Conservation (phyloP, 2,888 invertebrate genomes). For the Agriopis leucophaearia region DNA sequence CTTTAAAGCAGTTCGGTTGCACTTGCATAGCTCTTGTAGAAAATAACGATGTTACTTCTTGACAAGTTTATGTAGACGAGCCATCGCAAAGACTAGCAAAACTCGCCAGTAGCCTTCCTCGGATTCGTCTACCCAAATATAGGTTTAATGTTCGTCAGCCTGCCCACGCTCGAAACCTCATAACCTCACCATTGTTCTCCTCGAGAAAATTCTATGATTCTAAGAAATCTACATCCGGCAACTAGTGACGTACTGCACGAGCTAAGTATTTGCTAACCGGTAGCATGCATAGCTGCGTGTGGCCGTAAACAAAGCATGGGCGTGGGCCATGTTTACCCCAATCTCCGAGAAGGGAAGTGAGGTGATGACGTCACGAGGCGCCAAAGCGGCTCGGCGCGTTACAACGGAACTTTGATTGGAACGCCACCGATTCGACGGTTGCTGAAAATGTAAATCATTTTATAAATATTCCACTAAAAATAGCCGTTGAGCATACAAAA, state of each 20-base stretch:
- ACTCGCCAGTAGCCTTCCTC: conserved; percentile 73
- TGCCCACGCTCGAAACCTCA: conserved; percentile 63
- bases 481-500: neutral
- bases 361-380: conserved; percentile 76
- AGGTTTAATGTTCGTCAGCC: conserved; percentile 73
- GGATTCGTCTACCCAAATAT: conserved; percentile 65
- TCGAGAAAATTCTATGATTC: conserved; percentile 11
- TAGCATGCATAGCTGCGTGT: conserved; percentile 38
- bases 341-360: conserved; percentile 52
- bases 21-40: neutral
- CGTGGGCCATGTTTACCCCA: conserved; percentile 61
- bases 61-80: conserved; percentile 68
- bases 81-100: conserved; percentile 77
- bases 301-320: conserved; percentile 59
- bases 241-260: conserved; percentile 34
- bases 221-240: conserved; percentile 20
- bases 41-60: neutral
- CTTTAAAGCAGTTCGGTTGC: neutral
- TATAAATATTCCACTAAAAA: conserved; percentile 24
- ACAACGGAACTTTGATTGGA: conserved; percentile 66
- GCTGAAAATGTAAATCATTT: conserved; percentile 38
- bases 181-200: conserved; percentile 48
- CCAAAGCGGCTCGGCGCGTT: conserved; percentile 70
- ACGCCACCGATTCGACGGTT: conserved; percentile 71
- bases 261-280: conserved; percentile 43